Evolutionary conservation across 2,888 invertebrate species (phyloP).

Genomic region (Caenorhabditis zanzibari): DNA sequence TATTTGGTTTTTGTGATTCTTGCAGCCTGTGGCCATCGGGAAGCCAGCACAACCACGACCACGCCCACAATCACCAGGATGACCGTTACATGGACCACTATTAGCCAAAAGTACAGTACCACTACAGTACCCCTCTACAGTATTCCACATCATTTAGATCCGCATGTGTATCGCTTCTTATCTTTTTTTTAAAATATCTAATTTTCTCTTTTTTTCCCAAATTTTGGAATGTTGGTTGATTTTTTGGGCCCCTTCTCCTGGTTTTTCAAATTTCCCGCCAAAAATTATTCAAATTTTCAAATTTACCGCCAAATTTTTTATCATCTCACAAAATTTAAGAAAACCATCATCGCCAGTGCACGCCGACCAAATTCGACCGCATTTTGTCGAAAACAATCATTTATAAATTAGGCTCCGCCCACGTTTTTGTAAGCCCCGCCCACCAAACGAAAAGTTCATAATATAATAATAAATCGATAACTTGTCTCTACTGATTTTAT

Average conservation of each 20-base stretch:
- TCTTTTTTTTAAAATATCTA: background rate
- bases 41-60: background rate
- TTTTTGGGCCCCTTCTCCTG: conserved; percentile 6
- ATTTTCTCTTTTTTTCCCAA: background rate
- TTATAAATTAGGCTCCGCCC: conserved; percentile 23
- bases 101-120: conserved; percentile 28
- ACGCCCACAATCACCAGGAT: conserved; percentile 27
- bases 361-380: conserved; percentile 44
- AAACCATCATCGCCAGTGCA: conserved; percentile 17
- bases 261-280: background rate
- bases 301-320: too few relatives aligned
- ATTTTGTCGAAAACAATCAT: conserved; percentile 52
- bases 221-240: background rate
- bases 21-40: conserved; percentile 60
- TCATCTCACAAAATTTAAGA: too few relatives aligned
- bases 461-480: too few relatives aligned
- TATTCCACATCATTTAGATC: background rate
- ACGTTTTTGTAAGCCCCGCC: conserved; percentile 1
- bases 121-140: background rate
- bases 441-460: too few relatives aligned
- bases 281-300: conserved; percentile 2
- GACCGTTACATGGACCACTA: conserved; percentile 67
- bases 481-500: too few relatives aligned
- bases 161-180: background rate
- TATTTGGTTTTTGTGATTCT: conserved; percentile 48